Evolutionary conservation across 2,113 vertebrate genomes (phyloP).

Genomic region (Oncorhynchus tshawytscha): DNA sequence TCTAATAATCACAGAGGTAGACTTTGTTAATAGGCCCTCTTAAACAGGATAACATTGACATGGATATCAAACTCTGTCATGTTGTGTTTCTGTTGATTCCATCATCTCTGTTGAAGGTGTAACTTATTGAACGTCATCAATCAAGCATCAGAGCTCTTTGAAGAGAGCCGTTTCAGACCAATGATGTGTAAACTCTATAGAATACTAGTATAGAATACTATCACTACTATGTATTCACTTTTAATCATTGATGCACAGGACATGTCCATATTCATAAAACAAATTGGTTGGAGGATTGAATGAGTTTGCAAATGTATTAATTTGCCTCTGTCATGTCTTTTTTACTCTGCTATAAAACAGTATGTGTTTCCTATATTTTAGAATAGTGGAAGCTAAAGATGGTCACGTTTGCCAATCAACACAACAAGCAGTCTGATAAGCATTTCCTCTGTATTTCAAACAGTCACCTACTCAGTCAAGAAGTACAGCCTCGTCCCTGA

Average conservation of each 20-base stretch:
- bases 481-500: background rate
- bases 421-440: background rate
- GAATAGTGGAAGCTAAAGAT: background rate
- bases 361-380: background rate
- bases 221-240: too few relatives aligned
- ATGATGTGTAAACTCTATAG: too few relatives aligned
- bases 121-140: background rate
- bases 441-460: background rate
- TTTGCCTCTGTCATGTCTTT: background rate
- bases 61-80: too few relatives aligned
- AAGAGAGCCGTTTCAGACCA: too few relatives aligned
- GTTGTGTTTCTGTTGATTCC: background rate
- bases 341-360: background rate
- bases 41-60: background rate
- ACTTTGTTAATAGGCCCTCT: background rate
- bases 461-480: background rate
- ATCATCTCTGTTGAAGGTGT: background rate
- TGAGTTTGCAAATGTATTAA: background rate
- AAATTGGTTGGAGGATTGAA: too few relatives aligned
- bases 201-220: too few relatives aligned
- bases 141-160: too few relatives aligned
- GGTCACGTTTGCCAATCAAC: background rate
- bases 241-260: too few relatives aligned
- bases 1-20: background rate
- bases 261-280: too few relatives aligned